A percentile compares a stretch with the other conserved stretches of the same genome.
Evolutionary conservation across 2,113 vertebrate species (phyloP).

Genomic region (Cryptotis parvus): DNA sequence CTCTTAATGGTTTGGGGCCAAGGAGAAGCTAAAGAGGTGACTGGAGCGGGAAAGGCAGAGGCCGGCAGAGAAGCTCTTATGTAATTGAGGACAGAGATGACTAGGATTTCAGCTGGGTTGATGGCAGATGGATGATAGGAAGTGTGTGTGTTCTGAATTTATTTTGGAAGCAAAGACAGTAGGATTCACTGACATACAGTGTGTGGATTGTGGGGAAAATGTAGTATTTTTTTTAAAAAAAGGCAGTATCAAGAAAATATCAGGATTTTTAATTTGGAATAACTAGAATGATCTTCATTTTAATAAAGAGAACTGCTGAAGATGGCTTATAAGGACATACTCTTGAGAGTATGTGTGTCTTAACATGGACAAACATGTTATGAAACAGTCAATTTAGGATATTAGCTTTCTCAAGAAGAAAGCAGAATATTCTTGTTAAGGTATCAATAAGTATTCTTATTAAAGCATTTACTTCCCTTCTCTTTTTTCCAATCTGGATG

Average conservation of each 20-base stretch:
- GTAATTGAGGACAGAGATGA: neutral
- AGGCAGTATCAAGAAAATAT: neutral
- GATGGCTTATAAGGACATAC: neutral
- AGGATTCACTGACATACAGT: neutral
- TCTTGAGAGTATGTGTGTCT: too few relatives aligned
- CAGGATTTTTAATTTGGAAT: neutral
- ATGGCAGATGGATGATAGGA: neutral
- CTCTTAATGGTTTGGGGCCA: neutral
- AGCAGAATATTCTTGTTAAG: neutral
- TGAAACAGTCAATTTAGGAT: neutral
- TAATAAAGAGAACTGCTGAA: neutral
- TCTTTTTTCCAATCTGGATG: neutral
- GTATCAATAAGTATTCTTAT: neutral
- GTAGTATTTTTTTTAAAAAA: too few relatives aligned
- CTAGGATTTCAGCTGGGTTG: neutral
- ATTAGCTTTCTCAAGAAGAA: neutral
- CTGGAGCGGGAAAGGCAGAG: neutral
- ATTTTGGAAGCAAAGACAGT: neutral
- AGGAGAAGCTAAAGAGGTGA: neutral
- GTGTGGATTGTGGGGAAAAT: neutral
- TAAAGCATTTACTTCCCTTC: neutral
- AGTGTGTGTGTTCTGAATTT: neutral
- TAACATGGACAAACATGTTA: constrained; percentile 3
- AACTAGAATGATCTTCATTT: neutral
- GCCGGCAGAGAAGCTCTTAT: neutral